phyloP scores from a whole-genome alignment of 2,113 vertebrate species.

The Azemiops feae region DNA sequence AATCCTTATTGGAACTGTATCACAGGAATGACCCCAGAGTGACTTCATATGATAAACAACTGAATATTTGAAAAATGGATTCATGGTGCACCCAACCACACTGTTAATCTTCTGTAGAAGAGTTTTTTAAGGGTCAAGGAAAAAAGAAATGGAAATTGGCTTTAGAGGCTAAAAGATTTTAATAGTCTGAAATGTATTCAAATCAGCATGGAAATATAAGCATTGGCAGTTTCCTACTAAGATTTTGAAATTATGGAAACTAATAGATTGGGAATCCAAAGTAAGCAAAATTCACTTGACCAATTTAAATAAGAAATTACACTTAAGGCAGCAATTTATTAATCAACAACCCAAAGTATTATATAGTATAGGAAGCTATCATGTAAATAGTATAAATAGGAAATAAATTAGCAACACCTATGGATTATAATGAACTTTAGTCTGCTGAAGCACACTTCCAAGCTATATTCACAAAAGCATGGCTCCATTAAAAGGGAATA shows the following conservation, averaged over 20 bases:
- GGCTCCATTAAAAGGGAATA: background rate
- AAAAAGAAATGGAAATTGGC: background rate
- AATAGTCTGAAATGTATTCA: constrained; percentile 21
- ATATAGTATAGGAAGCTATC: background rate
- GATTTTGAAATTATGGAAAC: constrained; percentile 16
- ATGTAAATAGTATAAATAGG: background rate
- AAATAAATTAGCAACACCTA: background rate
- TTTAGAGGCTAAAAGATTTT: constrained; percentile 4
- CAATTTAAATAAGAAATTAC: background rate
- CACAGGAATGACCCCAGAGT: background rate
- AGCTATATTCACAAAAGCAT: background rate
- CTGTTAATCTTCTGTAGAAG: background rate
- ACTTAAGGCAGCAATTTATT: background rate
- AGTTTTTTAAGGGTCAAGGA: background rate
- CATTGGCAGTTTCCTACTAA: background rate
- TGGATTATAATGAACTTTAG: background rate
- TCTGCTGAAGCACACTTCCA: background rate
- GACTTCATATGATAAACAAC: background rate
- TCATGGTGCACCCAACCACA: background rate
- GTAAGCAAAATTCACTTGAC: background rate
- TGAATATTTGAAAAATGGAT: background rate
- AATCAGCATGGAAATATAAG: background rate
- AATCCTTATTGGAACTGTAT: background rate
- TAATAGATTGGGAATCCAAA: background rate
- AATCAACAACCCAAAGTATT: background rate